Base-by-base conservation (phyloP, 2,888 invertebrate species). In the Calameuta filiformis region DNA sequence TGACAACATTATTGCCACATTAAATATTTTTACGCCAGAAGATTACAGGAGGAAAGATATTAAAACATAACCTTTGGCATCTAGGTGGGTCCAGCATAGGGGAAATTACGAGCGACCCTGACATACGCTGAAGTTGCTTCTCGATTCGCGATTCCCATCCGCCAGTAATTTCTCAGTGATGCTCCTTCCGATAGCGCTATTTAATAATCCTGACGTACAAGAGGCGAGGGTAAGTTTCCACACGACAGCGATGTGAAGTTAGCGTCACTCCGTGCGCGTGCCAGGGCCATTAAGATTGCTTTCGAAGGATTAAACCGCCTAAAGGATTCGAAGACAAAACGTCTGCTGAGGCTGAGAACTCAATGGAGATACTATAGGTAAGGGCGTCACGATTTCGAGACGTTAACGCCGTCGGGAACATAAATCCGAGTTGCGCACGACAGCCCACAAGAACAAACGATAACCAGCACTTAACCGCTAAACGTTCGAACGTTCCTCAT, bases 381-480 rank as follows among this genome's bases (percentile, higher is more conserved):
- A 23, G 23, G 15, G 56, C 23, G 23, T 56, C 23, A 2, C 1
- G 56, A 23, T 56, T 56, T 56, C 23, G 56, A 23, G 23, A 23
- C 23, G 23, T 56, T 56, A 75, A 75, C 37, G 37, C 68, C 40
- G 69, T 12, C 68, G 74, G 23, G 31, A 68, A 69, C 11, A 40
- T 69, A 73, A 79, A 76, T 73, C 35, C 15, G 68, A 75, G 76
- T 77, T 74, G 31, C 56, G 30, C 71, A 80, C 77, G 75, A 76
- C 76, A 76, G 76, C 56, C 75, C 77, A 33, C 69, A 79, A 80
- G 82, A 78, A 81, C 73, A 56, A 37, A n/a, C 79, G 82, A 82
- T 82, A 81, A 81, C 73, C 35, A 79, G 79, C 77, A 68, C 79
- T 83, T 83, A 81, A 79, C 76, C 23, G 56, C 2, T 56, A 56